phyloP scores from a whole-genome alignment of 1,140 invertebrate genomes.

The Scaptodrosophila lebanonensis region DNA sequence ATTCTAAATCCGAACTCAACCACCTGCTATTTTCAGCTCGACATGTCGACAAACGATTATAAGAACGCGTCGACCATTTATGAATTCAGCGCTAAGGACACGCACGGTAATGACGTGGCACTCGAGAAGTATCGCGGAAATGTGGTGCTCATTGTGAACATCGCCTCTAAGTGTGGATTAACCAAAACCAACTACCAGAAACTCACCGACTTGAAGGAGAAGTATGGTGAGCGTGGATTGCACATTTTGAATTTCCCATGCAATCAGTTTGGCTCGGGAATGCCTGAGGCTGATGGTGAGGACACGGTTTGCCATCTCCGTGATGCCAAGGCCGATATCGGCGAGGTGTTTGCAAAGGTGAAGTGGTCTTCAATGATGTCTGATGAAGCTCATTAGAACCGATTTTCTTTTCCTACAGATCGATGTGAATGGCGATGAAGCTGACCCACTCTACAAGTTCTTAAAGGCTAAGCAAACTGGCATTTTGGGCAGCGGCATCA shows the following conservation, averaged over 20 bases:
- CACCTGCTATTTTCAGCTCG: slow-evolving; percentile 48
- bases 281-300: slow-evolving; percentile 83
- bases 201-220: slow-evolving; percentile 85
- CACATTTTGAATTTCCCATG: slow-evolving; percentile 93
- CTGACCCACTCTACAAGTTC: slow-evolving; percentile 93
- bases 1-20: too few relatives aligned
- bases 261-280: slow-evolving; percentile 93
- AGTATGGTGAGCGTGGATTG: slow-evolving; percentile 81
- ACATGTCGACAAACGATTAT: slow-evolving; percentile 62
- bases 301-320: slow-evolving; percentile 86
- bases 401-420: slow-evolving; percentile 79
- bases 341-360: slow-evolving; percentile 82
- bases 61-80: slow-evolving; percentile 84
- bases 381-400: too few relatives aligned
- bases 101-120: slow-evolving; percentile 84
- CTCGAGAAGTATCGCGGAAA: slow-evolving; percentile 85
- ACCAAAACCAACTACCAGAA: slow-evolving; percentile 88
- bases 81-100: slow-evolving; percentile 86
- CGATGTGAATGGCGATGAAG: slow-evolving; percentile 91
- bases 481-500: slow-evolving; percentile 87
- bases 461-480: slow-evolving; percentile 89
- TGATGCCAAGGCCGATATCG: slow-evolving; percentile 86
- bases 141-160: slow-evolving; percentile 89
- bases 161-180: slow-evolving; percentile 90
- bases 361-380: not conserved